Base-by-base conservation (phyloP, 1,140 invertebrate species). In the Drosophila serrata region DNA sequence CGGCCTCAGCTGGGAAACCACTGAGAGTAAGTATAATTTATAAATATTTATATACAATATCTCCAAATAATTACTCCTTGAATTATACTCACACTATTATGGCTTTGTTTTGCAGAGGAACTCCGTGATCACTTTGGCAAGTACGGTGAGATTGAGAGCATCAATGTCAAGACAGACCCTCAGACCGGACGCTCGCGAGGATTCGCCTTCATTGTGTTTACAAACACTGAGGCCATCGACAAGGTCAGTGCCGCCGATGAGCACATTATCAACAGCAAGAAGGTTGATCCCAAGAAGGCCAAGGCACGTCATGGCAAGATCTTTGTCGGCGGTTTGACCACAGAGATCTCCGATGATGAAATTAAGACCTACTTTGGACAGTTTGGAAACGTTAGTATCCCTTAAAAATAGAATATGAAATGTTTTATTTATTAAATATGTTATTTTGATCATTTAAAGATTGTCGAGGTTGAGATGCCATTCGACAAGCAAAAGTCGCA, bases 401-500 rank as follows among this genome's bases (percentile, higher is more conserved):
- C 15, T n/a, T 11, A 37, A 9, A 22, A 3, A 3, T 0, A 19
- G 0, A 51, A 37, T 22, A 37, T 33, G 4, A 15, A 1, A 13
- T 1, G 1, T 29, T 8, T 5, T 33, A 13, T 13, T 27, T 17
- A 1, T 8, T 15, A 42, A 31, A 48, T 31, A 13, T 65, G 7
- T 3, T 15, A 22, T 29, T n/a, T 0, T 42, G 46, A 4, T 22
- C 12, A 3, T 48, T 55, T 31, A 22, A 48, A 98, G 97, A 97
- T 99, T 75, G 95, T 97, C 56, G 97, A 99, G 82, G 95, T 99
- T 58, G 98, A 99, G 93, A 97, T 98, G 95, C 98, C 98, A 58
- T 98, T 98, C 92, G 98, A 99, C 91, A 99, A 99, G 93, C 96
- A 96, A 93, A 99, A 99, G 94, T 98, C 98, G 91, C 97, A 99